Base-by-base conservation (phyloP, 2,888 invertebrate species). In the Tipula unca region DNA sequence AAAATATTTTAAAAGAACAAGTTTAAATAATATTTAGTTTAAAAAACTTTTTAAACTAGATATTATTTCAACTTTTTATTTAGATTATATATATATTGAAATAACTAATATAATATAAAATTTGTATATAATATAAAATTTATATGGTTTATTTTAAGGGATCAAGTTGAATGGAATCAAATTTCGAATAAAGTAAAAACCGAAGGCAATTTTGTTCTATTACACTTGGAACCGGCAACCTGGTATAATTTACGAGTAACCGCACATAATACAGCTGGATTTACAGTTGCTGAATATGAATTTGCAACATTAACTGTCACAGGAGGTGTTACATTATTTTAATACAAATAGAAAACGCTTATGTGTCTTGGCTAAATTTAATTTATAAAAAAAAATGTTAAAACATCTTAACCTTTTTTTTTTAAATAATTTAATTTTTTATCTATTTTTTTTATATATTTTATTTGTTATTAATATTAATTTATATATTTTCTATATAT, bases 191-290 rank as follows among this genome's bases (percentile, higher is more conserved):
- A 97, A 90, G 97, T 97, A 0, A 97, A 97, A 91, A 96, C 97
- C 10, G 96, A 95, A 86, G 96, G 96, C 87, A 97, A 97, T 91
- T 97, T 97, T 89, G 96, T 97, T 17, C 96, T 97, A 8, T 92
- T 97, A 90, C 98, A 98, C 90, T 92, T 98, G 88, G 97, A 97
- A 89, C 97, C 98, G 0, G 98, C 97, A 25, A 96, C 95, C 14
- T 97, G 98, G 97, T 98, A 98, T 90, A 95, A 96, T 88, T 93
- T 98, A 87, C 93, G 96, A 87, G 97, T 98, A 69, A 97, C 97
- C 1, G 96, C 97, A 3, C 96, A 98, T 91, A 98, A 98, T 91
- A 98, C 98, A 88, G 98, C 98, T 86, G 99, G 98, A 85, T 97
- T 97, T 89, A 96, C 97, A 69, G 97, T 98, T 85, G 98, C 97